A percentile compares a stretch with the other conserved stretches of the same genome.
These are phyloP conservation scores for Ernsta delagoae DNA, from an alignment of 2,888 invertebrate species.

Conservation along the genomic window DNA sequence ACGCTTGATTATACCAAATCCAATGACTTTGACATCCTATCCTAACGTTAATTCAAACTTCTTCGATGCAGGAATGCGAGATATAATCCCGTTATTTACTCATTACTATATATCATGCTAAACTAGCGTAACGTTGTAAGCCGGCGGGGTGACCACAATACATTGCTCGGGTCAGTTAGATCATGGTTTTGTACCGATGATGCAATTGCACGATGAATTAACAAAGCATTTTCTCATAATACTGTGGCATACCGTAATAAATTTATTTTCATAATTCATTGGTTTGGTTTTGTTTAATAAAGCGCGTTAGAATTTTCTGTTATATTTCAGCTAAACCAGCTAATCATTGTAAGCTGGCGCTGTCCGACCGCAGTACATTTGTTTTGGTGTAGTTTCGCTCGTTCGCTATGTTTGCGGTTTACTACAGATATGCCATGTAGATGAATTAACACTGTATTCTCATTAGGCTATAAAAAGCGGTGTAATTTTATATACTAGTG, in stretches of 20 bases:
- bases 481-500: background rate
- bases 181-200: constrained; percentile 30
- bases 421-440: constrained; percentile 22
- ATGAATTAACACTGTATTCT: background rate
- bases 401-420: constrained; percentile 31
- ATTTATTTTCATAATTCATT: constrained; percentile 2
- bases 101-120: constrained; percentile 21
- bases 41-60: background rate
- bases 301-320: constrained; percentile 5
- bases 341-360: constrained; percentile 32
- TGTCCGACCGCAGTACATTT: constrained; percentile 30
- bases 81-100: constrained; percentile 15
- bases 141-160: constrained; percentile 31
- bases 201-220: constrained; percentile 13
- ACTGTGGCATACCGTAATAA: background rate
- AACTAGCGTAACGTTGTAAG: constrained; percentile 31
- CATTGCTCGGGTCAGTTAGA: constrained; percentile 27
- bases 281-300: constrained; percentile 2
- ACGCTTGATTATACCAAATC: constrained; percentile 5
- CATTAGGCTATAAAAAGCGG: background rate
- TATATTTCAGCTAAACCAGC: constrained; percentile 26
- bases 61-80: background rate
- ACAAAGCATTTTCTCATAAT: constrained; percentile 5
- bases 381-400: constrained; percentile 35
- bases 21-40: constrained; percentile 2